phyloP scores from a whole-genome alignment of 2,797 vertebrate species.

The Myotis findleyi region DNA sequence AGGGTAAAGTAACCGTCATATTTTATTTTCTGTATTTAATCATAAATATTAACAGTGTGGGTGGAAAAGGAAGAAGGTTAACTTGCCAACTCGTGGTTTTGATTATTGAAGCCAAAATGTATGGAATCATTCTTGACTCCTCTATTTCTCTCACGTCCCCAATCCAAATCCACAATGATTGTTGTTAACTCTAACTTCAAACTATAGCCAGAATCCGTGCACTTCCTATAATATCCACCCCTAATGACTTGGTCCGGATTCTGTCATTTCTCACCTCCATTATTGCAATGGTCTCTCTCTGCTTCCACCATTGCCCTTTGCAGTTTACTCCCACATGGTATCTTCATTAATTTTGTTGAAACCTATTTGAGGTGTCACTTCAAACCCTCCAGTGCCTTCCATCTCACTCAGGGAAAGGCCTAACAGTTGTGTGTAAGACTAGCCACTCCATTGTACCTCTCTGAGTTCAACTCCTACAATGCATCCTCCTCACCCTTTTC shows the following conservation, averaged over 20 bases:
- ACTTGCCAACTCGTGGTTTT: neutral
- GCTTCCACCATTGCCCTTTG: neutral
- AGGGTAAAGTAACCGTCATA: neutral
- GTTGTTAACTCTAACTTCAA: neutral
- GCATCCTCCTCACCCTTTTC: neutral
- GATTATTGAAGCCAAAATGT: neutral
- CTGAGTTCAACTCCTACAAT: neutral
- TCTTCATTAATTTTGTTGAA: neutral
- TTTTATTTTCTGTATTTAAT: neutral
- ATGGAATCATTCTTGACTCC: neutral
- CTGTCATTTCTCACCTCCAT: neutral
- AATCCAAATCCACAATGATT: neutral
- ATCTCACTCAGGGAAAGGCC: neutral
- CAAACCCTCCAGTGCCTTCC: neutral
- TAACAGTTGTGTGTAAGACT: neutral
- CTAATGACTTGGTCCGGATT: neutral
- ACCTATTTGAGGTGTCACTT: neutral
- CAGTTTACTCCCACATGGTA: neutral
- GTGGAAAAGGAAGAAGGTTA: neutral
- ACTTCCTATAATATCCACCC: neutral
- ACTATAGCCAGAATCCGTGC: neutral
- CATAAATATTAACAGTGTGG: neutral
- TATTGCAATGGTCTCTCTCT: neutral
- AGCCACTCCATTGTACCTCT: neutral
- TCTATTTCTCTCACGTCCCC: conserved; percentile 23